Evolutionary conservation across 2,797 vertebrate species (phyloP).

Genomic region (Sphenopsis melanotis): DNA sequence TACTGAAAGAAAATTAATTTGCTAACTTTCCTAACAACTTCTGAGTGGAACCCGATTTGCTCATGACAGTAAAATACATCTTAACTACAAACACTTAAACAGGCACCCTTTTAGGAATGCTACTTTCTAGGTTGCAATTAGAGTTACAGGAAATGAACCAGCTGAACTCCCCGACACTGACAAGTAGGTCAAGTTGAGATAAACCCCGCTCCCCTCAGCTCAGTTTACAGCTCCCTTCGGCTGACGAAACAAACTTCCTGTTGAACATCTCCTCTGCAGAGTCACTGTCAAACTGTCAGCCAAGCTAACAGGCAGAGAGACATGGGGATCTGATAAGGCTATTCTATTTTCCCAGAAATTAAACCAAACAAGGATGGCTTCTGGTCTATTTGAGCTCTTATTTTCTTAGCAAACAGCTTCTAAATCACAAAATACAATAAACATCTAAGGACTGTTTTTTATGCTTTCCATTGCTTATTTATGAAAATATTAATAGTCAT

Average conservation of each 20-base stretch:
- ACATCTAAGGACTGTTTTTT: not conserved
- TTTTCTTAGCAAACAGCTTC: constrained; percentile 69
- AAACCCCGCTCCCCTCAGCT: constrained; percentile 20
- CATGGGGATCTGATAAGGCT: constrained; percentile 61
- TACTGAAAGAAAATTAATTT: not conserved
- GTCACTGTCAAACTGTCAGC: constrained; percentile 53
- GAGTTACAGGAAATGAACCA: constrained; percentile 32
- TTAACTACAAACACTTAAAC: not conserved
- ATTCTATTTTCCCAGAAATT: constrained; percentile 68
- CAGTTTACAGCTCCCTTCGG: constrained; percentile 55
- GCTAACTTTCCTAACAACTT: not conserved
- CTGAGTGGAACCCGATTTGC: not conserved
- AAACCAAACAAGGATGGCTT: constrained; percentile 66
- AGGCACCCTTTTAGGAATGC: not conserved
- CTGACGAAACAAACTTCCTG: constrained; percentile 65
- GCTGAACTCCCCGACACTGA: constrained; percentile 14
- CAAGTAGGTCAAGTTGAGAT: constrained; percentile 69
- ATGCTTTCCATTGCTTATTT: not conserved
- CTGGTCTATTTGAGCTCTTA: constrained; percentile 48
- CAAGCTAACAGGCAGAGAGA: constrained; percentile 33
- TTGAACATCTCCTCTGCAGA: constrained; percentile 21
- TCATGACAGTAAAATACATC: rapidly evolving
- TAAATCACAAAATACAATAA: constrained; percentile 46
- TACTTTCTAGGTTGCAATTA: not conserved
- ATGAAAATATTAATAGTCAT: not conserved